Evolutionary conservation across 2,113 vertebrate species (phyloP).

Genomic region (Tonatia bakeri): DNA sequence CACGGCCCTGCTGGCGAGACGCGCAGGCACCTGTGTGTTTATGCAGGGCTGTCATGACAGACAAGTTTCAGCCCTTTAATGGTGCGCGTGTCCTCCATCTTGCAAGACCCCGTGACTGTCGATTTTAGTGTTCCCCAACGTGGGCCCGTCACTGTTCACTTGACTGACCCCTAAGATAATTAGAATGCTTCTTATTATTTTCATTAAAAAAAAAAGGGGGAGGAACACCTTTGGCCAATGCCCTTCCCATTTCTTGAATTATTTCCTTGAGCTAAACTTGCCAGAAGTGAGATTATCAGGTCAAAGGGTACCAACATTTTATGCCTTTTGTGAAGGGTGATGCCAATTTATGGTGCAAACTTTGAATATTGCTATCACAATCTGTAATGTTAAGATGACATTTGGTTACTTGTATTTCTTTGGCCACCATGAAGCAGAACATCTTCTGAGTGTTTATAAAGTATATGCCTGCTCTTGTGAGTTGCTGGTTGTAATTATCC

Average conservation of each 20-base stretch:
- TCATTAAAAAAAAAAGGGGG: neutral
- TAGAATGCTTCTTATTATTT: neutral
- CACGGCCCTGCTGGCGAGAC: neutral
- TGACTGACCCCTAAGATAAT: neutral
- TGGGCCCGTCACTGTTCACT: neutral
- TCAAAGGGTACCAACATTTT: neutral
- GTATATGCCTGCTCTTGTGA: neutral
- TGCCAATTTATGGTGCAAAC: neutral
- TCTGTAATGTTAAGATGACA: neutral
- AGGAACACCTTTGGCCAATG: neutral
- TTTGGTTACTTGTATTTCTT: neutral
- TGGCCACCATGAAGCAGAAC: neutral
- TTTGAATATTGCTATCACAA: neutral
- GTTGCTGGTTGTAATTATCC: neutral
- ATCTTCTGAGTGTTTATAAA: neutral
- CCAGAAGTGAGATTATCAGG: neutral
- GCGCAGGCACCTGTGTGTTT: neutral
- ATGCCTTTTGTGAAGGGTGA: neutral
- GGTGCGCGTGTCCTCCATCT: neutral
- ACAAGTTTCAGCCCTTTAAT: neutral
- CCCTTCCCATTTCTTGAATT: neutral
- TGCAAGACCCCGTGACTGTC: neutral
- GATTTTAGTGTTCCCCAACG: neutral
- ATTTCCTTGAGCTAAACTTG: neutral
- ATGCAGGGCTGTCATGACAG: neutral